phyloP scores from a whole-genome alignment of 2,113 vertebrate species.

The Chloropsis cyanopogon region DNA sequence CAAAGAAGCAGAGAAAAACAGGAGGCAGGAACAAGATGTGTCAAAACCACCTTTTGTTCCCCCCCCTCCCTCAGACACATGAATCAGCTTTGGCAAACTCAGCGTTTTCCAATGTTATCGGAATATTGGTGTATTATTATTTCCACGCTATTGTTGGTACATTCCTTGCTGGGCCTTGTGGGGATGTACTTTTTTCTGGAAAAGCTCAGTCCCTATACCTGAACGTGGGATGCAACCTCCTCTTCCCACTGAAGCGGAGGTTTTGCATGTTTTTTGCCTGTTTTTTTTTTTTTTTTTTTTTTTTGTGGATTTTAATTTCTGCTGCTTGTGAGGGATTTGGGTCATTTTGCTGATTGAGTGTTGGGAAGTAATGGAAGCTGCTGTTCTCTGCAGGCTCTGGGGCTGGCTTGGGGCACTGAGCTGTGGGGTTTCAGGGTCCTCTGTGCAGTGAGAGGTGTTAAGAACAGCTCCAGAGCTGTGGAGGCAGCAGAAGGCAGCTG shows the following conservation, averaged over 20 bases:
- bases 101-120: not conserved
- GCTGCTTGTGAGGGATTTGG: not conserved
- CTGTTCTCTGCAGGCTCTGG: not conserved
- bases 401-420: not conserved
- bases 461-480: not conserved
- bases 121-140: not conserved
- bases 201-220: not conserved
- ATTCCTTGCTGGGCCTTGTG: not conserved
- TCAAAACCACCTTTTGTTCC: not conserved
- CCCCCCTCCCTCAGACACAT: not conserved
- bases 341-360: not conserved
- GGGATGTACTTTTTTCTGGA: not conserved
- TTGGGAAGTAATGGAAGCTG: not conserved
- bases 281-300: too few relatives aligned
- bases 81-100: slow-evolving; percentile 19
- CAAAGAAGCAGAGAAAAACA: slow-evolving; percentile 14
- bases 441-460: not conserved
- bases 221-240: rapidly evolving
- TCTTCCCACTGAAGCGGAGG: not conserved
- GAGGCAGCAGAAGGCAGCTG: not conserved
- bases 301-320: not conserved
- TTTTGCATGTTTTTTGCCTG: not conserved
- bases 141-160: not conserved
- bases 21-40: not conserved
- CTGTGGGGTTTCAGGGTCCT: not conserved